phyloP scores from a whole-genome alignment of 2,797 vertebrate species.

The Uromys caudimaculatus region DNA sequence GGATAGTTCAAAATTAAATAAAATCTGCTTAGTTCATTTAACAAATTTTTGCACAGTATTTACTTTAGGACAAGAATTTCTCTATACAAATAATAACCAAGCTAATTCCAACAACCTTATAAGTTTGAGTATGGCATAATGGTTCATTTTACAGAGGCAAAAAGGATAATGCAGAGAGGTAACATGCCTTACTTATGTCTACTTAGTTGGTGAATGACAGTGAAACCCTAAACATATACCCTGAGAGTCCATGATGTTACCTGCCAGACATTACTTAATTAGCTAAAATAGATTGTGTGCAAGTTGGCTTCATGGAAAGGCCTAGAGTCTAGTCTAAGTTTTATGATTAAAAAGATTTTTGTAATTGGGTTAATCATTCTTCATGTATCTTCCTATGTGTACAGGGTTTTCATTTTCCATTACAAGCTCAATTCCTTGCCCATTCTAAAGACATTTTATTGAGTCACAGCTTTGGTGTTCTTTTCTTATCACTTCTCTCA shows the following conservation, averaged over 20 bases:
- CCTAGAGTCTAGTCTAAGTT: neutral
- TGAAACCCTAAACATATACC: neutral
- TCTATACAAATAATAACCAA: constrained; percentile 24
- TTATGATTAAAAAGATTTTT: neutral
- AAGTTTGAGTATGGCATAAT: neutral
- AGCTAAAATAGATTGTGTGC: neutral
- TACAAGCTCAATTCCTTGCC: neutral
- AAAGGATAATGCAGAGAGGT: neutral
- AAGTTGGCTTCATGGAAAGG: neutral
- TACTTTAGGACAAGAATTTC: neutral
- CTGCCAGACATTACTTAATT: neutral
- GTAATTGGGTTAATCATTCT: constrained; percentile 3
- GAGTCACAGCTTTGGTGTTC: neutral
- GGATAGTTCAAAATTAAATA: neutral
- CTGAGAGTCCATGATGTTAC: neutral
- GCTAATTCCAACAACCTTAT: neutral
- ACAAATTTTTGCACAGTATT: constrained; percentile 4
- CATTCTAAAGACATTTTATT: neutral
- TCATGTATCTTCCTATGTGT: neutral
- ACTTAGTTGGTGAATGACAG: neutral
- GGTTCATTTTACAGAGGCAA: constrained; percentile 8
- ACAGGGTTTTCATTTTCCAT: neutral
- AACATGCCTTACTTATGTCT: neutral
- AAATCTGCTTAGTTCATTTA: constrained; percentile 10
- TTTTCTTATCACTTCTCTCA: neutral